Base-by-base conservation (phyloP, 1,140 invertebrate species). In the Bradynema listronoti region DNA sequence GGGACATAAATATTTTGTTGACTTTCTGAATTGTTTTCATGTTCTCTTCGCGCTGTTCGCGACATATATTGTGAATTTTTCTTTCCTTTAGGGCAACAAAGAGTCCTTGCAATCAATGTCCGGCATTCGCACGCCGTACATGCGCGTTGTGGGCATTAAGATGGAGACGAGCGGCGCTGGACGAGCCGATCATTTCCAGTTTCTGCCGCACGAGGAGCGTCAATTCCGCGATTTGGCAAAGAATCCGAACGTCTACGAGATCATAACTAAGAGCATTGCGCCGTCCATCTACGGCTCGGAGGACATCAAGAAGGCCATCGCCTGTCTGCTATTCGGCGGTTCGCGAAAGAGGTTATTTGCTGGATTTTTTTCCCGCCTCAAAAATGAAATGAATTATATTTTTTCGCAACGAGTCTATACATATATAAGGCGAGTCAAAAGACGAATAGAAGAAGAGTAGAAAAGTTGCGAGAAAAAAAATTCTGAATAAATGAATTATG, bases 271-370 rank as follows among this genome's bases (percentile, higher is more conserved):
- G 63, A 94, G 89, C 52, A 88, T 99, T 71, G 94, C 95, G 9
- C 94, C 95, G 0, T 96, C 93, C 71, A 97, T 99, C 65, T 98
- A 86, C 80, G 95, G 95, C 1, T 87, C 86, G 45, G 71, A 83
- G 6, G 93, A 99, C 80, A 93, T 98, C 58, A 99, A 99, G 76
- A 97, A 94, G 81, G 89, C 94, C 1, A 90, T 98, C 33, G 88
- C 91, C 25, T 93, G 90, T 78, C 81, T 98, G 42, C 79, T 99
- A 24, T 97, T 99, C 83, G 91, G 91, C 67, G 92, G 89, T 4
- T 83, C 83, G 0, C 72, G 83, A 42, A 85, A 85, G 76, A 77
- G 79, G 81, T 83, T 59, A 53, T n/a, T n/a, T n/a, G n/a, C n/a
- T n/a, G n/a, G n/a, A n/a, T n/a, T n/a, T n/a, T n/a, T n/a, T n/a